Evolutionary conservation across 2,888 invertebrate genomes (phyloP), one percentile per base, ranked within the genome.

Genomic region (Volucella bombylans): DNA sequence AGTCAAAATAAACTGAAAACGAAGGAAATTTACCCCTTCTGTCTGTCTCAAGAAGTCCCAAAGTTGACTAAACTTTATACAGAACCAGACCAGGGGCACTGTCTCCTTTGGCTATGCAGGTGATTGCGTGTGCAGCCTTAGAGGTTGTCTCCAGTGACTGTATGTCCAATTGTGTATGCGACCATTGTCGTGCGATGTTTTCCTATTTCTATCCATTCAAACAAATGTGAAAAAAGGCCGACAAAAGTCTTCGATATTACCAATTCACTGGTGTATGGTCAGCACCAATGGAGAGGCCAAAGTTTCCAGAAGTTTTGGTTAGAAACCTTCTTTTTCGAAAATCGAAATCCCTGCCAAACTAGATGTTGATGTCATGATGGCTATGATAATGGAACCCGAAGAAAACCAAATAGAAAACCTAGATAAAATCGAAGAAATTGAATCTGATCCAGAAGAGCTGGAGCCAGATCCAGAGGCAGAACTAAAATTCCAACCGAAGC

Each of bases 81-180:
- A 87, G 87, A 89, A 15, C 93, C 93, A 89, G 89, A 91, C n/a
- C n/a, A n/a, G n/a, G n/a, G n/a, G 71, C 14, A 88, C 92, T 93
- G 80, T 94, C 95, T 87, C 94, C 95, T 87, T 92, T 96, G 88
- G 93, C 95, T 72, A 91, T 96, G 88, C 96, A 96, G 93, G 95
- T 96, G 89, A 94, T 96, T 94, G 95, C 96, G 68, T 95, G 95
- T 90, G 93, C 95, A 86, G 94, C 95, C 78, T 94, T 96, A 87
- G 96, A 96, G 95, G 96, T 96, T 0, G 90, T 89, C 73, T 87
- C 87, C 41, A 90, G 89, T 23, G 96, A 96, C 90, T 95, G 94
- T 86, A 95, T 96, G 95, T 96, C 96, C 1, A 92, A 93, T 65
- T 94, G 93, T 88, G 95, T 96, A 82, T 96, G 96, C 89, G 93